Percentiles rank a stretch among this genome's conserved stretches.
phyloP scores from a whole-genome alignment of 2,797 vertebrate genomes.

The Borostomias antarcticus region DNA sequence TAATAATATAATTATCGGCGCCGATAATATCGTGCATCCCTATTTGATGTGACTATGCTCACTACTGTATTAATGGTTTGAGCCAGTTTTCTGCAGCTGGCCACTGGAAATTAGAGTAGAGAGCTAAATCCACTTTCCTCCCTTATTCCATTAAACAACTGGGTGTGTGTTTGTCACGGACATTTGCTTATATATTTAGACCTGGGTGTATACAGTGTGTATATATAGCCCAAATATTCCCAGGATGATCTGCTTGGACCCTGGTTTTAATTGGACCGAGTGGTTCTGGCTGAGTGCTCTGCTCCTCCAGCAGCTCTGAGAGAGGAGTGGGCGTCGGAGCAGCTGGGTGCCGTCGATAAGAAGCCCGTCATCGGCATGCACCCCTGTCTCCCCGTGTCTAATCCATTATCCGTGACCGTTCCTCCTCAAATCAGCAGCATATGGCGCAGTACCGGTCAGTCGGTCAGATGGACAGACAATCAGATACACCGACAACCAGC shows the following conservation, averaged over 20 bases:
- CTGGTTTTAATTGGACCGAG: neutral
- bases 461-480: neutral
- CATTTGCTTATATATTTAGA: too few species aligned
- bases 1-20: too few species aligned
- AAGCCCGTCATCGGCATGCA: neutral
- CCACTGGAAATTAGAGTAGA: neutral
- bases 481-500: neutral
- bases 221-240: too few species aligned
- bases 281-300: neutral
- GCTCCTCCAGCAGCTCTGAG: neutral
- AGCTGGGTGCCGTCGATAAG: constrained; percentile 2
- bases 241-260: too few species aligned
- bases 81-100: neutral
- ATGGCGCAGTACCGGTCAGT: constrained; percentile 12
- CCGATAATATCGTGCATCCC: too few species aligned
- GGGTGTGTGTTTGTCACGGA: neutral
- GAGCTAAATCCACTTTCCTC: neutral
- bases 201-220: too few species aligned
- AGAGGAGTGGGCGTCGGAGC: constrained; percentile 8
- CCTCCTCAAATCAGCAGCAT: constrained; percentile 8
- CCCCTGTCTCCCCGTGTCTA: neutral
- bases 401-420: neutral
- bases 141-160: neutral
- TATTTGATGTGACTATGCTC: too few species aligned
- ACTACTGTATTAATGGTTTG: too few species aligned